Evolutionary conservation across 2,888 invertebrate genomes (phyloP), one percentile per base, ranked within the genome.

Genomic region (Physocephala rufipes): DNA sequence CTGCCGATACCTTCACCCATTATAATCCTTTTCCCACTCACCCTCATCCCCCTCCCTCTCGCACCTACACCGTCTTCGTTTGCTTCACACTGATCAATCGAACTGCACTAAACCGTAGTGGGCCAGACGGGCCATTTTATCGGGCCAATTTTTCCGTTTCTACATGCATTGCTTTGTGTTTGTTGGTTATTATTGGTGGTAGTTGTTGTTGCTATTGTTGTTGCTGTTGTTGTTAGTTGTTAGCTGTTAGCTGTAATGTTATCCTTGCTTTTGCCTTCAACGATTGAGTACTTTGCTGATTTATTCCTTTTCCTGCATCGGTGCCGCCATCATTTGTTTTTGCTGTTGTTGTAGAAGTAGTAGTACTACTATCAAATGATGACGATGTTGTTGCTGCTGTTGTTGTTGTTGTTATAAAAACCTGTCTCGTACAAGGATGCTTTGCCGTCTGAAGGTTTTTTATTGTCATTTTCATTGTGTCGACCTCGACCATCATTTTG

Each of bases 311-410:
- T 47, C n/a, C n/a, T n/a, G n/a, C n/a, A n/a, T n/a, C n/a, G n/a
- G n/a, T n/a, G n/a, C n/a, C n/a, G n/a, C n/a, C n/a, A n/a, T n/a
- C n/a, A n/a, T 47, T 47, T 47, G 47, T 47, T 45, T 45, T 19
- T n/a, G 72, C 64, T 51, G 43, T 76, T 76, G 67, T 76, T 71
- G 64, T 70, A 65, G 26, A 21, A 9, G 63, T 55, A 36, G 62
- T 64, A 64, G 53, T 36, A 26, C 24, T 21, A 58, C 24, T 13
- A 15, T 15, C 75, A 58, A n/a, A 45, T 28, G 19, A 30, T 55
- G 53, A 45, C 47, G 28, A 59, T 59, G 68, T 51, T 61, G 68
- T 51, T 68, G 68, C 45, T 68, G 59, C 49, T 67, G 47, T 62
- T 62, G 61, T 68, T 51, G 61, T 68, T 51, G 62, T 47, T 49